Evolutionary conservation across 2,888 invertebrate species (phyloP), one percentile per base, ranked within the genome.

Genomic region (Cistogaster globosa): DNA sequence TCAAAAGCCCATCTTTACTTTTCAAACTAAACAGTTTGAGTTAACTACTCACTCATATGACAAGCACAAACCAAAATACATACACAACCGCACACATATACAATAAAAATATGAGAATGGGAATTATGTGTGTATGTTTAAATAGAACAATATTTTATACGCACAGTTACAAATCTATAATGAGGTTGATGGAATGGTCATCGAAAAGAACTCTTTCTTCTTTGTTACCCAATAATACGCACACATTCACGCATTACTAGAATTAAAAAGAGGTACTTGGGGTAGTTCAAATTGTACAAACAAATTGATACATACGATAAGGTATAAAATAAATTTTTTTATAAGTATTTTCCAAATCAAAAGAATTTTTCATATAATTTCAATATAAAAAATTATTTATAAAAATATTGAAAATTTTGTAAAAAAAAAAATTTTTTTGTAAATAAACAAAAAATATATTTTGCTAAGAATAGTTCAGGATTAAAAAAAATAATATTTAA

Each of bases 1-100:
- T 84, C 84, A 86, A 86, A 84, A 82, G 84, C 81, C 84, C 68
- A 84, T 81, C 84, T 84, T 82, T 74, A 82, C 77, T 86, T 81
- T 78, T 78, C 68, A 78, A 68, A 82, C 62, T 63, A 72, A 80
- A 72, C 78, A 84, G 85, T 85, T 85, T 85, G 85, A 85, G 78
- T 78, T 65, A 65, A 72, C 58, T 58, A 65, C 42, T 72, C 79
- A 72, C 79, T 72, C 72, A 67, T 42, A 53, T 32, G 14, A 38
- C 7, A 55, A 62, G 26, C 20, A 51, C 67, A n/a, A 6, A 53
- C 20, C 20, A 38, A 51, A n/a, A 68, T n/a, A 26, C 65, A 9
- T 32, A 48, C 9, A 32, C 63, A 57, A 12, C 38, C 42, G 22
- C 38, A 57, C 42, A 67, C 11, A 57, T 20, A 71, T 20, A 36